Base-by-base conservation (phyloP, 1,140 invertebrate genomes). In the Psilanteris sp. region DNA sequence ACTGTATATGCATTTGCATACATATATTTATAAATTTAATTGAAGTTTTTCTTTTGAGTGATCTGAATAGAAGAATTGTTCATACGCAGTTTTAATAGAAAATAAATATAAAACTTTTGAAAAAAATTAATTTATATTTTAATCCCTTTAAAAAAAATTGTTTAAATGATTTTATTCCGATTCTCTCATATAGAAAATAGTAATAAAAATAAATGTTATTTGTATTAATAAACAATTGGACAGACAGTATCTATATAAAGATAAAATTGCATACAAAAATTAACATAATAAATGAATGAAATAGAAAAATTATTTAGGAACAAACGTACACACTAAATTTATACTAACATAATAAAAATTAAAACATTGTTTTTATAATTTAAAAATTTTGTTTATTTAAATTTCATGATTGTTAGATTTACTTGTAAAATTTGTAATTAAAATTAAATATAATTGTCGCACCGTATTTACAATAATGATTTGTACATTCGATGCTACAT, bases 81-180 rank as follows among this genome's bases (percentile, higher is more conserved):
- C 4, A n/a, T n/a, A n/a, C n/a, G n/a, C n/a, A n/a, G n/a, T n/a
- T n/a, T n/a, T n/a, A n/a, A n/a, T n/a, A n/a, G n/a, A n/a, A n/a
- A n/a, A n/a, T n/a, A n/a, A n/a, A n/a, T n/a, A n/a, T n/a, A n/a
- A n/a, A n/a, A n/a, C n/a, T n/a, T n/a, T n/a, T n/a, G n/a, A n/a
- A n/a, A n/a, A n/a, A n/a, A n/a, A n/a, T n/a, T n/a, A n/a, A n/a
- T n/a, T n/a, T n/a, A n/a, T n/a, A n/a, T n/a, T n/a, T n/a, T n/a
- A n/a, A n/a, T n/a, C n/a, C n/a, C n/a, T n/a, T n/a, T n/a, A n/a
- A n/a, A n/a, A n/a, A n/a, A n/a, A n/a, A n/a, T n/a, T n/a, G n/a
- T n/a, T n/a, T n/a, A n/a, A n/a, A n/a, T n/a, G n/a, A n/a, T 78
- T 77, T 72, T 44, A 67, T 79, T 62, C 44, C 52, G 24, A 75